A percentile compares a stretch with the other conserved stretches of the same genome.
phyloP scores from a whole-genome alignment of 2,113 vertebrate genomes.

The Lagopus leucura region DNA sequence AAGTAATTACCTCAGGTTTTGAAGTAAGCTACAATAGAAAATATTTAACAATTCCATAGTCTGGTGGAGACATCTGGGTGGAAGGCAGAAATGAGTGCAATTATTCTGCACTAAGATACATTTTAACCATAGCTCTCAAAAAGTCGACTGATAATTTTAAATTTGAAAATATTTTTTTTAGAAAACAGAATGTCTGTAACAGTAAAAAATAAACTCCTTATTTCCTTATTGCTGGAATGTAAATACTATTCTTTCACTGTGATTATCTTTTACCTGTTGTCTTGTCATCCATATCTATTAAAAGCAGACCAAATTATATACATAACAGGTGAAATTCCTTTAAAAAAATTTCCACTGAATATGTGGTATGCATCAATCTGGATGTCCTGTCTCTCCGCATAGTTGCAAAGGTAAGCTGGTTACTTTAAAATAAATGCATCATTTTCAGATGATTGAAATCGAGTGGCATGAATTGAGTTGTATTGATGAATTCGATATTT shows the following conservation, averaged over 20 bases:
- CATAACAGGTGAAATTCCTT: neutral
- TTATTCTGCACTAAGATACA: neutral
- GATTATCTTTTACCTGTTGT: neutral
- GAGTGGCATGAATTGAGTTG: neutral
- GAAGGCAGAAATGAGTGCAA: conserved; percentile 40
- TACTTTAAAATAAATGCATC: neutral
- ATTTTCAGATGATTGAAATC: neutral
- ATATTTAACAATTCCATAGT: conserved; percentile 44
- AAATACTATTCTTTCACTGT: neutral
- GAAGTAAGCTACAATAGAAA: conserved; percentile 12
- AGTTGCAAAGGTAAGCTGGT: neutral
- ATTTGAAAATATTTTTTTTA: neutral
- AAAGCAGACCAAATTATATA: neutral
- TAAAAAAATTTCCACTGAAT: neutral
- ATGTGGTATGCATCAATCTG: neutral
- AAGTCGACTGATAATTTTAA: neutral
- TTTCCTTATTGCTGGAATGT: neutral
- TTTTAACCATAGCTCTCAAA: neutral
- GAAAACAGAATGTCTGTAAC: neutral
- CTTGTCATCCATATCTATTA: neutral
- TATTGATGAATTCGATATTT: neutral
- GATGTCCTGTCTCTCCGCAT: neutral
- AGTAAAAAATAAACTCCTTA: neutral
- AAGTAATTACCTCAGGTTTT: conserved; percentile 47
- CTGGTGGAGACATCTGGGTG: conserved; percentile 53